phyloP scores from a whole-genome alignment of 1,140 invertebrate species.

The Stenopsyche tienmushanensis region DNA sequence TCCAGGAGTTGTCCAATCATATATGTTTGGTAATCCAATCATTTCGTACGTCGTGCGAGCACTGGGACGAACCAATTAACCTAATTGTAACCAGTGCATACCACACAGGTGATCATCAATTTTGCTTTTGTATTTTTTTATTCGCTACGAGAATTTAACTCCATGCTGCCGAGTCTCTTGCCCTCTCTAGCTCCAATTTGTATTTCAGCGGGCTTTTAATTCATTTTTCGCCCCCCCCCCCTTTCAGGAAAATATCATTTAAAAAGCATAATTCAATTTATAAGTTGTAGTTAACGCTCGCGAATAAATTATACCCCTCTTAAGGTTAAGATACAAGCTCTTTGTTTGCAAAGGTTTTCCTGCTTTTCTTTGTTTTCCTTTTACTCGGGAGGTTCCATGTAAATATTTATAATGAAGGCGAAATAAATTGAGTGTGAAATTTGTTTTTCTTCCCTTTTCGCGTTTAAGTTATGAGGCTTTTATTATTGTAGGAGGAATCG shows the following conservation, averaged over 20 bases:
- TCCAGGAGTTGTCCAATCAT: too few species aligned
- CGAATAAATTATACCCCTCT: too few species aligned
- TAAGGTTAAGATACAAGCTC: neutral
- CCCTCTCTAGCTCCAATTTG: too few species aligned
- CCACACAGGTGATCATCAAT: too few species aligned
- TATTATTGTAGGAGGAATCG: neutral
- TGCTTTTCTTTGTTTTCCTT: neutral
- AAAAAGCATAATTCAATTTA: too few species aligned
- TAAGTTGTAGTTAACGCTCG: too few species aligned
- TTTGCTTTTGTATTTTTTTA: too few species aligned
- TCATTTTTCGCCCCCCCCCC: too few species aligned
- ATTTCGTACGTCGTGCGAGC: conserved; percentile 1
- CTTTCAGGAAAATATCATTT: too few species aligned
- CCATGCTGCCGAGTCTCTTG: too few species aligned
- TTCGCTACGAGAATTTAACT: too few species aligned
- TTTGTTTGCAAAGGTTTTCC: neutral
- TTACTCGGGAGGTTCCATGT: conserved; percentile 7
- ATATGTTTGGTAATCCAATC: conserved; percentile 1
- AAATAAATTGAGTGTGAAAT: conserved; percentile 27
- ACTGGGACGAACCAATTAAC: neutral
- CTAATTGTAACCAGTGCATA: neutral
- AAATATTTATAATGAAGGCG: conserved; percentile 23
- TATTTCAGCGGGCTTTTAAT: too few species aligned
- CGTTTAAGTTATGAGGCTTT: neutral
- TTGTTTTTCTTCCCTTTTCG: conserved; percentile 12